A percentile compares a stretch with the other conserved stretches of the same genome.
These are phyloP conservation scores for Tortrix viridana DNA, from an alignment of 2,888 invertebrate species.

Conservation along the genomic window DNA sequence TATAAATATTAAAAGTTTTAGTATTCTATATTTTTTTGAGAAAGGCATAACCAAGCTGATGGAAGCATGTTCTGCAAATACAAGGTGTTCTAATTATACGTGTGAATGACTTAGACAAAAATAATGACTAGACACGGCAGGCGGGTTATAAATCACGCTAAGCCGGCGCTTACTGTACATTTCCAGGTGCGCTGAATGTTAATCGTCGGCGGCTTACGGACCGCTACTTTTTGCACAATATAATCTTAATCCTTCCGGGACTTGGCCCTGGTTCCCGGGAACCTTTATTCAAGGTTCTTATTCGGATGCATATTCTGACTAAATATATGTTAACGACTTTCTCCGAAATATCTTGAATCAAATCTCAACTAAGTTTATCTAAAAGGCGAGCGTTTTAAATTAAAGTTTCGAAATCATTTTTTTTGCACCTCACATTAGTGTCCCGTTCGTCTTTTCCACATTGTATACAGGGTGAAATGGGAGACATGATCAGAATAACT, in stretches of 20 bases:
- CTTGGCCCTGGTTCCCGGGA: constrained; percentile 3
- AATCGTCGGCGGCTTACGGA: constrained; percentile 27
- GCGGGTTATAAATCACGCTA: constrained; percentile 32
- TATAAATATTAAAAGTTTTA: no score
- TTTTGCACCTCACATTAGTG: no score
- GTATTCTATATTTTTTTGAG: no score
- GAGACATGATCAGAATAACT: no score
- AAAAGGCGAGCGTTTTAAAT: no score
- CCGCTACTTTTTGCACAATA: constrained; percentile 28
- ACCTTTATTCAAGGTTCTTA: background rate
- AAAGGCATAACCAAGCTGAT: no score
- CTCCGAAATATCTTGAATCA: no score
- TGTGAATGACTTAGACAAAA: constrained; percentile 16
- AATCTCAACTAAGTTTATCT: no score
- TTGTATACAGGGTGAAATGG: no score
- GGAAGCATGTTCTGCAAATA: no score
- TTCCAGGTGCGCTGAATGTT: constrained; percentile 27
- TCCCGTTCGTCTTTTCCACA: no score
- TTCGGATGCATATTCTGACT: background rate
- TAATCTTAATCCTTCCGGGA: constrained; percentile 27
- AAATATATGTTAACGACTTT: background rate
- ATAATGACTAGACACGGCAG: constrained; percentile 17
- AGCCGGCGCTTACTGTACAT: constrained; percentile 33
- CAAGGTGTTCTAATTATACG: background rate
- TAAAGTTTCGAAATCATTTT: no score